Base-by-base conservation (phyloP, 2,113 vertebrate genomes). In the Hemiscyllium ocellatum region DNA sequence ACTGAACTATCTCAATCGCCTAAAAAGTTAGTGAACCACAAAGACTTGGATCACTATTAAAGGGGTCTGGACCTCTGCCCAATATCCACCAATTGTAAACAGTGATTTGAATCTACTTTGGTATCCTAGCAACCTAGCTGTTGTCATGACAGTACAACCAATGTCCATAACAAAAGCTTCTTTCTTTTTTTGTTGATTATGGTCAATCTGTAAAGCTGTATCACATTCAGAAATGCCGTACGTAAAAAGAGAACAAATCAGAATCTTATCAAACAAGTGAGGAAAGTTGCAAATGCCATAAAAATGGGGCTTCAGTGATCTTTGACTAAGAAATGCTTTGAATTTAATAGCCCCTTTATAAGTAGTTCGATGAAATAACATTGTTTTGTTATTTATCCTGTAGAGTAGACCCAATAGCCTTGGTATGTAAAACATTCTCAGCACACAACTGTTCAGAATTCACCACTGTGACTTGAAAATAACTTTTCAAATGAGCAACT, bases 131-230 rank as follows among this genome's bases (percentile, higher is more conserved):
- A 95, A 26, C 69, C 7, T 24, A 13, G 1, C 47, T 47, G 69
- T 95, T 72, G 42, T 69, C 69, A 95, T 76, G 24, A 42, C 37
- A 76, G 42, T 72, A 72, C 24, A 70, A 66, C 20, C n/a, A 33
- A 47, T 47, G 69, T 72, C 42, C 94, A 72, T 50, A 95, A 72
- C 68, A 95, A 94, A 70, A 22, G 65, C 65, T 94, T 95, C 42
- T 33, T 95, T 95, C 94, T 20, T 5, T 66, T 68, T 91, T 33
- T 50, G 93, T 69, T 94, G 24, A 20, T 94, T 19, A 47, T 70
- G 69, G 69, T 33, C 68, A 72, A 72, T 47, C 47, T 56, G 22
- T 91, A n/a, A 19, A 7, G 56, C 56, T n/a, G 13, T 15, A 5
- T 61, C 52, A 24, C 33, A n/a, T 56, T 65, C 29, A 93, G 61